phyloP scores from a whole-genome alignment of 1,140 invertebrate species.

The Monochamus saltuarius region DNA sequence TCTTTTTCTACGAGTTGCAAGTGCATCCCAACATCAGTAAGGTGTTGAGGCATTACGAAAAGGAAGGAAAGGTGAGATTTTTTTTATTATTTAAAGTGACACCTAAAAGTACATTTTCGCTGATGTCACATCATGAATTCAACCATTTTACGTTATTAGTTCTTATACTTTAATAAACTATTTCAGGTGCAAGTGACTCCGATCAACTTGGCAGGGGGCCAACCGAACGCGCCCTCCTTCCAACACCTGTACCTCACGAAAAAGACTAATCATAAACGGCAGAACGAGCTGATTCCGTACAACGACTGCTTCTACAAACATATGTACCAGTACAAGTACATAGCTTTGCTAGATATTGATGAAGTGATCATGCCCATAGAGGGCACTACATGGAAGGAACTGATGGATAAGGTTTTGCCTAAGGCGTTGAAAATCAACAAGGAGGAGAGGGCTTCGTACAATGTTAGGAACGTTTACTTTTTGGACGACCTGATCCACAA shows the following conservation, averaged over 20 bases:
- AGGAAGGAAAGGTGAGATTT: slow-evolving; percentile 58
- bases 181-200: slow-evolving; percentile 75
- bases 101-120: no score
- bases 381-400: slow-evolving; percentile 70
- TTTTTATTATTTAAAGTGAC: no score
- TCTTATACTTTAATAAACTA: no score
- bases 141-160: no score
- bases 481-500: slow-evolving; percentile 84
- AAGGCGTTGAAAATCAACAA: slow-evolving; percentile 70
- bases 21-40: slow-evolving; percentile 90
- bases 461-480: slow-evolving; percentile 93
- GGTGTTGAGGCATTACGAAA: slow-evolving; percentile 79
- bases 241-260: slow-evolving; percentile 88
- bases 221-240: slow-evolving; percentile 85
- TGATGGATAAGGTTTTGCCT: slow-evolving; percentile 71
- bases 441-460: slow-evolving; percentile 77
- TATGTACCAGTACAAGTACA: slow-evolving; percentile 83
- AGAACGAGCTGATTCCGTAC: slow-evolving; percentile 95
- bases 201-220: slow-evolving; percentile 85
- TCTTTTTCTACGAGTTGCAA: slow-evolving; percentile 90
- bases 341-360: slow-evolving; percentile 89
- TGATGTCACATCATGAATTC: no score
- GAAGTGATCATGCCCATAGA: slow-evolving; percentile 91
- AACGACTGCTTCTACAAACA: slow-evolving; percentile 96
- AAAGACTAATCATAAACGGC: slow-evolving; percentile 89